Percentiles rank a stretch among this genome's conserved stretches.
phyloP scores from a whole-genome alignment of 1,140 invertebrate genomes.

The Drosophila pseudoobscura region DNA sequence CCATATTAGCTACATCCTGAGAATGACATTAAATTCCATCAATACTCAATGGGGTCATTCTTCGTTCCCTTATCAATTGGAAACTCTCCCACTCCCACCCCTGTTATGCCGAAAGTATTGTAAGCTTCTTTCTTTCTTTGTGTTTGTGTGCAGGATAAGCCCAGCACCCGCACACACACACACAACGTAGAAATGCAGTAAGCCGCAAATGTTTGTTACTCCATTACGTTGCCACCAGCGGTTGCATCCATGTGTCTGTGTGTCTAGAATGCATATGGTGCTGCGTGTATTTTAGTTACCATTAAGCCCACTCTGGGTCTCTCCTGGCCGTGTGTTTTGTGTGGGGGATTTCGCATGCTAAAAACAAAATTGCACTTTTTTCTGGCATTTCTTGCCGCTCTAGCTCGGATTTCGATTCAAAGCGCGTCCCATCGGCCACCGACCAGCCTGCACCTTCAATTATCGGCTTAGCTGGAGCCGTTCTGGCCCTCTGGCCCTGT shows the following conservation, averaged over 20 bases:
- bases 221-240: slow-evolving; percentile 54
- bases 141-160: too few relatives aligned
- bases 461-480: slow-evolving; percentile 49
- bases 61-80: too few relatives aligned
- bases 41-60: background rate
- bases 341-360: slow-evolving; percentile 11
- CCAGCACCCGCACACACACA: too few relatives aligned
- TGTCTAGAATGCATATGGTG: slow-evolving; percentile 5
- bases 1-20: too few relatives aligned
- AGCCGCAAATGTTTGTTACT: slow-evolving; percentile 80
- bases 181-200: slow-evolving; percentile 47
- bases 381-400: slow-evolving; percentile 20
- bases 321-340: too few relatives aligned
- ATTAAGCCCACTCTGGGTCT: too few relatives aligned
- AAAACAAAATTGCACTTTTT: slow-evolving; percentile 1
- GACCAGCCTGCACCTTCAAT: slow-evolving; percentile 36
- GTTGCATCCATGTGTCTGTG: slow-evolving; percentile 11
- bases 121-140: too few relatives aligned
- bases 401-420: slow-evolving; percentile 23
- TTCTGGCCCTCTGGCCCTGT: background rate
- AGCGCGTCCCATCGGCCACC: background rate
- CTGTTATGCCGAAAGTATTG: too few relatives aligned
- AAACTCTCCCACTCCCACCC: too few relatives aligned
- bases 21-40: background rate
- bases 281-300: slow-evolving; percentile 17